These are phyloP conservation scores for Tetragonula clypearis DNA, from an alignment of 1,140 invertebrate genomes.

Conservation along the genomic window DNA sequence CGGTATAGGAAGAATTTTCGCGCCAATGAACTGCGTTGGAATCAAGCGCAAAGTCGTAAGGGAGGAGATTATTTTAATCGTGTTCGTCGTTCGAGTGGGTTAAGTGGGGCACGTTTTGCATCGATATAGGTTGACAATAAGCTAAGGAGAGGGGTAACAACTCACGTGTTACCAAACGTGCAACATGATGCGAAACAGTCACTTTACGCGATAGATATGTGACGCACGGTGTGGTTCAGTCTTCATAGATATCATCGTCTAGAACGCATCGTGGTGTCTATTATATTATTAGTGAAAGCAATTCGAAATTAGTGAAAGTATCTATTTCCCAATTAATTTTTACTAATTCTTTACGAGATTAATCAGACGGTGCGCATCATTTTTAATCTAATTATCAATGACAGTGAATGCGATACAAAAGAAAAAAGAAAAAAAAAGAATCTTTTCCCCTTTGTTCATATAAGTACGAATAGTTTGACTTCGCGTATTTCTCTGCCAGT, in stretches of 20 bases:
- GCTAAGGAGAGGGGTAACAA: conserved; percentile 37
- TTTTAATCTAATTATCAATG: neutral
- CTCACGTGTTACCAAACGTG: conserved; percentile 68
- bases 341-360: neutral
- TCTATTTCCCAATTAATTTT: neutral
- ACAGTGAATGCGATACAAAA: neutral
- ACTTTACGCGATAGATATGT: conserved; percentile 30
- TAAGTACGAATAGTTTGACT: neutral
- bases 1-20: neutral
- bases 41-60: neutral
- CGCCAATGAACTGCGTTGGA: neutral
- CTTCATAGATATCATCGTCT: conserved; percentile 31
- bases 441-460: neutral
- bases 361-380: neutral
- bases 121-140: conserved; percentile 50
- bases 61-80: conserved; percentile 53
- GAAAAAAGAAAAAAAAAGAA: neutral
- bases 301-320: neutral
- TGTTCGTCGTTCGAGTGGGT: conserved; percentile 29
- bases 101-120: conserved; percentile 44
- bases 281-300: conserved; percentile 10
- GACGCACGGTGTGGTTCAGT: conserved; percentile 32
- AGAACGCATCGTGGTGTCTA: conserved; percentile 9
- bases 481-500: neutral
- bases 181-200: conserved; percentile 49